Base-by-base conservation (phyloP, 1,140 invertebrate genomes). In the silkworm (Bombyx mori) region DNA sequence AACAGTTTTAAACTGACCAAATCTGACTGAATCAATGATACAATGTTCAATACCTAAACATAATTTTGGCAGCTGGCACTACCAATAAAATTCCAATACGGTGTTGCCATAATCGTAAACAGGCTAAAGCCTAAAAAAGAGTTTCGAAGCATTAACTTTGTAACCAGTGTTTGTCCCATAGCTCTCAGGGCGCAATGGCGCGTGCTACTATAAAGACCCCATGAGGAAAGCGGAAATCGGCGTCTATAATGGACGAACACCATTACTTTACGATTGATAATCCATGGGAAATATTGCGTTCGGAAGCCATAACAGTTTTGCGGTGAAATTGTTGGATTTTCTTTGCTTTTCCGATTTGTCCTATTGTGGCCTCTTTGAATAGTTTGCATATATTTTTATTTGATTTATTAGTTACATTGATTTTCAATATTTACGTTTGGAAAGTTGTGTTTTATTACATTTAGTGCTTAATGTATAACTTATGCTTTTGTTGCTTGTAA, bases 261-360 rank as follows among this genome's bases (percentile, higher is more conserved):
- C 83, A 86, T 86, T 86, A 86, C 77, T 79, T 75, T 71, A 68
- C 77, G 79, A 86, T 86, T 86, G 81, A 83, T 84, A 86, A 86
- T 86, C 79, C 78, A 71, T 61, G 66, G 69, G 75, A 85, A 79
- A 78, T 82, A 84, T 83, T 58, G 79, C 71, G 50, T 66, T 61
- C 81, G 83, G 83, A 86, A 86, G 74, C 65, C 80, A 84, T 84
- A 84, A 86, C 81, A 82, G 80, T 86, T 84, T 77, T 84, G 81
- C 74, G 83, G 83, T 74, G 82, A 78, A 82, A 84, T 82, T 76
- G 79, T n/a, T 22, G 48, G 48, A 7, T 12, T 7, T 12, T 18
- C 9, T 10, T 49, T 49, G n/a, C 48, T 49, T 35, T 35, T 12
- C 48, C 12, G 9, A 12, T 18, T 12, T 49, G 1, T 6, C 12